Evolutionary conservation across 2,113 vertebrate genomes (phyloP).

Genomic region (Notiomystis cincta): DNA sequence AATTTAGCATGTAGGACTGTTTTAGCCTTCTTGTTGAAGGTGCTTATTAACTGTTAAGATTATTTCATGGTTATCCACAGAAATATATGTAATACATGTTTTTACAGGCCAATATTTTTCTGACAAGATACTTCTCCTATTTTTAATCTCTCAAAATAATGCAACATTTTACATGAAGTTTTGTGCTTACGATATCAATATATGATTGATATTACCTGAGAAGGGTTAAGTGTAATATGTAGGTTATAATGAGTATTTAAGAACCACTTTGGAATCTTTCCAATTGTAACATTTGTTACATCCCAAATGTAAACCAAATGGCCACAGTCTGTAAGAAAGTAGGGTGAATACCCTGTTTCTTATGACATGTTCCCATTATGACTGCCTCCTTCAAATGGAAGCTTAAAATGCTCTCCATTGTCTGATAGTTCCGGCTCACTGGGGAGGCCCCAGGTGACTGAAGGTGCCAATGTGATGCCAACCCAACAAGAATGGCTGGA

Average conservation of each 20-base stretch:
- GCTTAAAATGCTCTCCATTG: not conserved
- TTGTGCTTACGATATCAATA: not conserved
- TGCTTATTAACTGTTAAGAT: not conserved
- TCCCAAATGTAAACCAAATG: not conserved
- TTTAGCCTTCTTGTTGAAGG: not conserved
- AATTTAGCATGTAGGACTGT: not conserved
- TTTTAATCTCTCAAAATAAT: not conserved
- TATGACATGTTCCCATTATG: not conserved
- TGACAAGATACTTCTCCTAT: not conserved
- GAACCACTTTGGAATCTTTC: not conserved
- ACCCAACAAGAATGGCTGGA: not conserved
- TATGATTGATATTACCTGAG: not conserved
- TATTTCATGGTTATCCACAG: not conserved
- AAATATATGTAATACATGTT: not conserved
- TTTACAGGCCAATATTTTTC: not conserved
- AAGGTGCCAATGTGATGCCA: not conserved
- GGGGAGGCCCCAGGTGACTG: not conserved
- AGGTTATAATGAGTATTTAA: not conserved
- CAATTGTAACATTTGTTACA: not conserved
- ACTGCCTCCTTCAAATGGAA: not conserved
- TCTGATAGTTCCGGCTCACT: not conserved
- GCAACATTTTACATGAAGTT: not conserved
- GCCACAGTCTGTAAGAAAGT: not conserved
- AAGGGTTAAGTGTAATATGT: not conserved
- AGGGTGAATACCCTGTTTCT: not conserved